Evolutionary conservation across 1,140 invertebrate genomes (phyloP).

Genomic region (Acyrthosiphon pisum): DNA sequence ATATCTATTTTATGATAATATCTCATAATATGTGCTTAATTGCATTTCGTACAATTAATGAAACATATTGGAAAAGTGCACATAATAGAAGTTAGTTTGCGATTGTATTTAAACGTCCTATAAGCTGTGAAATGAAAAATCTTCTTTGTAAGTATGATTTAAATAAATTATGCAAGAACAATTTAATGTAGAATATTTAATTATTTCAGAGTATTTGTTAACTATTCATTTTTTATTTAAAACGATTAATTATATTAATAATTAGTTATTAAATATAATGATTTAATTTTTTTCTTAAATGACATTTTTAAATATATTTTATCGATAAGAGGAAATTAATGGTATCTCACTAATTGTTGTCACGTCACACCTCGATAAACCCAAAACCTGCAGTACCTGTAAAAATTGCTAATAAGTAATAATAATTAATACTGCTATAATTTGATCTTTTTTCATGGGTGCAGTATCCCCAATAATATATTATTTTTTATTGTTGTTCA

Average conservation of each 20-base stretch:
- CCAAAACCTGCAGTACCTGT: background rate
- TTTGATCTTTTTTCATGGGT: background rate
- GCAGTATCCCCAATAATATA: background rate
- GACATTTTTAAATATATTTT: background rate
- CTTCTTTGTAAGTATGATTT: background rate
- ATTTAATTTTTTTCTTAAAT: background rate
- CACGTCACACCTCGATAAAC: too few relatives aligned
- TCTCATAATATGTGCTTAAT: background rate
- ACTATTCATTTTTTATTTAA: background rate
- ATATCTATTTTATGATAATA: background rate
- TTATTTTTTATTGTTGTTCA: background rate
- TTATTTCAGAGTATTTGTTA: background rate
- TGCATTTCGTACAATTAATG: background rate
- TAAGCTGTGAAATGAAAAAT: background rate
- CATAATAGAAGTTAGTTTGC: background rate
- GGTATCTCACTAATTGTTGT: background rate
- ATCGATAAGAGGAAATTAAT: background rate
- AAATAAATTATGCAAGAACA: background rate
- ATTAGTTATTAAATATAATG: background rate
- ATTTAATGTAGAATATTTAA: background rate
- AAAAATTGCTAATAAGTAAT: background rate
- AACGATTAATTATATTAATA: background rate
- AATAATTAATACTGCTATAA: background rate
- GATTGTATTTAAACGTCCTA: background rate
- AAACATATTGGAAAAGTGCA: background rate